These are phyloP conservation scores for Dynastes tityus DNA, from an alignment of 2,888 invertebrate genomes.

Conservation along the genomic window DNA sequence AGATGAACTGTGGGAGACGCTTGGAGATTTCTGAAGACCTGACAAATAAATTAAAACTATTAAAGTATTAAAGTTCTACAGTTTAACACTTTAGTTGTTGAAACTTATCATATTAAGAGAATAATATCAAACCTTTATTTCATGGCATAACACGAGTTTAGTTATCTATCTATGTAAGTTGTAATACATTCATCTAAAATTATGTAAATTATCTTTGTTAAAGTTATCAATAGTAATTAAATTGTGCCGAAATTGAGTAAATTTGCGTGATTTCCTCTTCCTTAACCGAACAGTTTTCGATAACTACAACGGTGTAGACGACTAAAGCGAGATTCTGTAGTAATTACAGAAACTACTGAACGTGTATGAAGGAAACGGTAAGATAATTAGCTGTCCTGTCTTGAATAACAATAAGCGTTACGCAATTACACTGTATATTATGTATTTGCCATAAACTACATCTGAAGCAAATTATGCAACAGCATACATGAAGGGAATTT, in stretches of 20 bases:
- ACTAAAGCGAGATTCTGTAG: slow-evolving; percentile 6
- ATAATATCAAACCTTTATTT: too few species aligned
- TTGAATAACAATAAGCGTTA: slow-evolving; percentile 14
- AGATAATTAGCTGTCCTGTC: slow-evolving; percentile 20
- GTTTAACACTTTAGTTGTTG: too few species aligned
- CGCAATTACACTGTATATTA: slow-evolving; percentile 32
- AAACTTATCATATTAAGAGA: too few species aligned
- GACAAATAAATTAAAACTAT: too few species aligned
- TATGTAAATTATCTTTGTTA: background rate
- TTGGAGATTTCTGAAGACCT: too few species aligned
- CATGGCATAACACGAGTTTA: too few species aligned
- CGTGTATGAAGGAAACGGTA: slow-evolving; percentile 27
- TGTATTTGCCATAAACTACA: slow-evolving; percentile 8
- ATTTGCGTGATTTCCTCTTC: too few species aligned
- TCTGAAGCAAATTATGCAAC: slow-evolving; percentile 29
- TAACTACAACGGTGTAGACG: background rate
- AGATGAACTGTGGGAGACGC: too few species aligned
- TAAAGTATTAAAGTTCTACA: too few species aligned
- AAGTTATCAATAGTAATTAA: too few species aligned
- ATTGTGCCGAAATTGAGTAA: too few species aligned
- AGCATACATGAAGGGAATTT: slow-evolving; percentile 17
- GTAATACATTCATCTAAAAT: background rate
- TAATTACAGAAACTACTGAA: background rate
- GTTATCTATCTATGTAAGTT: too few species aligned
- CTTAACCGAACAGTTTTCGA: background rate